Conservation (phyloP, 1,140 invertebrate genomes). For the Agrypnia vestita region DNA sequence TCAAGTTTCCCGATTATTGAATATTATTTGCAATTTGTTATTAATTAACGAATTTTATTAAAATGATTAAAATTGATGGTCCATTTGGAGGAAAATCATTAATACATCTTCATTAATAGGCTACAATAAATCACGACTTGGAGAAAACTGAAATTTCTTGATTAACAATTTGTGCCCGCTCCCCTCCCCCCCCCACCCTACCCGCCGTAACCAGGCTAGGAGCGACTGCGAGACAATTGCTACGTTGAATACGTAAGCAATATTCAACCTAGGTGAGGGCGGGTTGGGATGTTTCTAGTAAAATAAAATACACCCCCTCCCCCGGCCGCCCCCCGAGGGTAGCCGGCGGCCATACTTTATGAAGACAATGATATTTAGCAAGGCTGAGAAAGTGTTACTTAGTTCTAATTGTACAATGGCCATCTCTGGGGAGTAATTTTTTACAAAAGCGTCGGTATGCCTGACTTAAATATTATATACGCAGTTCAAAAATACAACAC, state of each 20-base stretch:
- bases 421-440: constrained; percentile 28
- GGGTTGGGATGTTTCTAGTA: constrained; percentile 23
- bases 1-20: too few relatives aligned
- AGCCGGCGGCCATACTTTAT: constrained; percentile 27
- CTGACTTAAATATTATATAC: constrained; percentile 12
- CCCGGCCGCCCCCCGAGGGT: background rate
- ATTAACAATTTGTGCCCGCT: constrained; percentile 26
- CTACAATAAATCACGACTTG: constrained; percentile 10
- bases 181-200: background rate
- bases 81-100: constrained; percentile 13
- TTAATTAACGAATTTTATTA: constrained; percentile 18
- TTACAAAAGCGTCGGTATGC: constrained; percentile 1
- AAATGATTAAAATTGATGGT: constrained; percentile 34
- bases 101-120: constrained; percentile 35
- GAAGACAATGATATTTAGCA: constrained; percentile 41
- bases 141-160: constrained; percentile 30
- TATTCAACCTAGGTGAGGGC: constrained; percentile 8
- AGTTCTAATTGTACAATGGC: constrained; percentile 41
- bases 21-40: background rate
- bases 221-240: constrained; percentile 17
- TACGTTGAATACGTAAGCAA: constrained; percentile 42
- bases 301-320: constrained; percentile 27
- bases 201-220: background rate
- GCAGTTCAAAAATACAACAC: too few relatives aligned
- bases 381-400: constrained; percentile 39